phyloP scores from a whole-genome alignment of 2,113 vertebrate genomes.

The Odobenus rosmarus region DNA sequence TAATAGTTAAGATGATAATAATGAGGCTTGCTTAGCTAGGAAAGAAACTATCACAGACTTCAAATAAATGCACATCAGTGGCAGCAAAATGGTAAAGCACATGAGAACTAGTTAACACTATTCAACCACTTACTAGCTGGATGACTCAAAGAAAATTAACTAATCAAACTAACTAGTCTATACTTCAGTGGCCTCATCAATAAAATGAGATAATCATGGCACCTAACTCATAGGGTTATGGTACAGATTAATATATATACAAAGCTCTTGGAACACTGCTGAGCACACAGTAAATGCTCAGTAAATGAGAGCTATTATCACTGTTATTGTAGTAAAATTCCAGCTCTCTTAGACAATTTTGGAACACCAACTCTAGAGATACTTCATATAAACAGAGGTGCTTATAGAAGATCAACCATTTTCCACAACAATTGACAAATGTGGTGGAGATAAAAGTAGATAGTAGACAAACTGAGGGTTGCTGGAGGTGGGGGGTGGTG shows the following conservation, averaged over 20 bases:
- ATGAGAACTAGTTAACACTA: background rate
- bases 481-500: background rate
- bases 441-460: background rate
- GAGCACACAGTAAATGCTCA: background rate
- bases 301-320: background rate
- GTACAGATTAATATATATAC: background rate
- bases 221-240: background rate
- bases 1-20: background rate
- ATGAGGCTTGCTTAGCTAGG: slow-evolving; percentile 20
- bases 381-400: background rate
- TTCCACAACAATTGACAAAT: background rate
- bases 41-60: background rate
- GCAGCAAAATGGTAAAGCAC: background rate
- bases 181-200: background rate
- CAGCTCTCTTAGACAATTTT: background rate
- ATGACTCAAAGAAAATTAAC: background rate
- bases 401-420: background rate
- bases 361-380: background rate
- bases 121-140: background rate
- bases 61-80: background rate
- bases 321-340: background rate
- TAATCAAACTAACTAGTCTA: background rate
- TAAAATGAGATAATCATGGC: background rate
- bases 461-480: background rate
- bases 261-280: background rate